Percentiles rank a stretch among this genome's conserved stretches.
These are phyloP conservation scores for Idris sp. DNA, from an alignment of 1,140 invertebrate genomes.

Conservation along the genomic window DNA sequence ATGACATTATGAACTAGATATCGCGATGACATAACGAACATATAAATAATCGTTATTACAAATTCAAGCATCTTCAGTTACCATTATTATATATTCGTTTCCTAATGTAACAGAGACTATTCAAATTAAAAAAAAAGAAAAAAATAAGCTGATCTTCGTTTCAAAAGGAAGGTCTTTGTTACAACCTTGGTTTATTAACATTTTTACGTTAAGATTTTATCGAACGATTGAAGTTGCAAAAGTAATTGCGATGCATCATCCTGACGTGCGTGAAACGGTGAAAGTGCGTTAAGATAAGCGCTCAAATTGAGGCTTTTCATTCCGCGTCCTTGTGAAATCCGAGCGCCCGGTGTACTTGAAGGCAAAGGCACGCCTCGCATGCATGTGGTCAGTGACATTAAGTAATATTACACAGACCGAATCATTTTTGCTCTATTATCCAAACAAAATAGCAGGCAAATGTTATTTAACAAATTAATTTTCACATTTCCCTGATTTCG, in stretches of 20 bases:
- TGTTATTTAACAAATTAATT: slow-evolving; percentile 41
- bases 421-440: slow-evolving; percentile 31
- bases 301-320: slow-evolving; percentile 30
- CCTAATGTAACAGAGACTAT: too few relatives aligned
- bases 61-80: too few relatives aligned
- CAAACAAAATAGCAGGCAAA: slow-evolving; percentile 11
- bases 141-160: slow-evolving; percentile 29
- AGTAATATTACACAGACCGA: slow-evolving; percentile 13
- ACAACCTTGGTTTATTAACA: slow-evolving; percentile 14
- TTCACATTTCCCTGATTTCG: slow-evolving; percentile 31
- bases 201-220: background rate
- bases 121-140: too few relatives aligned
- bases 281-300: slow-evolving; percentile 15
- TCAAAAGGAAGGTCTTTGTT: slow-evolving; percentile 16
- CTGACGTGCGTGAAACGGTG: slow-evolving; percentile 1
- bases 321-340: slow-evolving; percentile 55
- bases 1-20: too few relatives aligned
- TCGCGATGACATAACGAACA: too few relatives aligned
- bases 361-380: slow-evolving; percentile 32
- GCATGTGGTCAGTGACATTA: slow-evolving; percentile 45
- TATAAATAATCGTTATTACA: too few relatives aligned
- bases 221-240: background rate
- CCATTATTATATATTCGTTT: too few relatives aligned
- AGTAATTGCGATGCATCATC: slow-evolving; percentile 16
- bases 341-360: slow-evolving; percentile 41